Base-by-base conservation (phyloP, 1,140 invertebrate species). In the Bicyclus anynana region DNA sequence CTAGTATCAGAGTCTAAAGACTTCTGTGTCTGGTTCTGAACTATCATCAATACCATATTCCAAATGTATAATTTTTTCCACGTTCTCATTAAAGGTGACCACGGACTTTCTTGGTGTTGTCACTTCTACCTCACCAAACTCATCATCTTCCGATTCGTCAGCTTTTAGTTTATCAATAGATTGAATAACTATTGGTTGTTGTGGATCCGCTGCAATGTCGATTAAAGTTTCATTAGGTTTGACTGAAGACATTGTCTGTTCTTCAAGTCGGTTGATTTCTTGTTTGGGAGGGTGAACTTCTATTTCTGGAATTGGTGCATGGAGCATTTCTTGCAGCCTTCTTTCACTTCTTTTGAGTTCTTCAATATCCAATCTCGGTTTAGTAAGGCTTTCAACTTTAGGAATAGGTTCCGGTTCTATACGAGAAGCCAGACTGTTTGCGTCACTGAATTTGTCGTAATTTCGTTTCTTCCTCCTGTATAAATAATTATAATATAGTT, bases 21-120 rank as follows among this genome's bases (percentile, higher is more conserved):
- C 51, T 67, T 83, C 80, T 40, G 66, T 59, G 18, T 69, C 69
- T 6, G 67, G 35, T 21, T 67, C 59, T 16, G 60, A 48, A 23
- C 37, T 65, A 7, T 66, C 59, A 29, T 73, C 73, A 5, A 54
- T 40, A 49, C 49, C 55, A 29, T 86, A 77, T 63, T 87, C 80
- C 44, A 87, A 65, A 47, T 86, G 83, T 54, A 87, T 86, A n/a
- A 87, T 87, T 49, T 87, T 87, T 71, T 86, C 81, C 13, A 86
- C 84, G 49, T 87, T 87, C 64, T 87, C 84, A 59, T 87, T 87
- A 51, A 87, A 87, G 2, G 84, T 87, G 0, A 87, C 84, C 2
- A 87, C 80, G n/a, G 84, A 87, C 64, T 87, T 87, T 53, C 77
- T 74, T 61, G 70, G 66, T 3, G 62, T 38, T 5, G 62, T 38